Percentiles rank a stretch among this genome's conserved stretches.
Conservation (phyloP, 2,888 invertebrate species). For the Xanthia icteritia region DNA sequence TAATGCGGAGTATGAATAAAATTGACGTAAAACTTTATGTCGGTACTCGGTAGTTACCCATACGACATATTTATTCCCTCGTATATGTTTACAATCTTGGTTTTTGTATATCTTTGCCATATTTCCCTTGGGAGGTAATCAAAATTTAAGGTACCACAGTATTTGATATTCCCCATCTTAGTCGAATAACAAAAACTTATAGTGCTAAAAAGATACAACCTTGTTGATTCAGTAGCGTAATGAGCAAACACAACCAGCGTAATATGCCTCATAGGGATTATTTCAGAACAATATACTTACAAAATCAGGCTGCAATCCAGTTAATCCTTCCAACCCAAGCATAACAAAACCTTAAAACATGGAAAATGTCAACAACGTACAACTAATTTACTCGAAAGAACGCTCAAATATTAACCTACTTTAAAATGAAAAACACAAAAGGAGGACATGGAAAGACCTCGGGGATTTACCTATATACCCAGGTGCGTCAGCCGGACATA, state of each 20-base stretch:
- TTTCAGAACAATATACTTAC: slow-evolving; percentile 33
- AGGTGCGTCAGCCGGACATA: slow-evolving; percentile 65
- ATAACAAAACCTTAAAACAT: slow-evolving; percentile 27
- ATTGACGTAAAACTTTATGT: slow-evolving; percentile 52
- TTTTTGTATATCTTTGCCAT: slow-evolving; percentile 38
- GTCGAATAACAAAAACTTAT: slow-evolving; percentile 10
- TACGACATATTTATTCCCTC: slow-evolving; percentile 28
- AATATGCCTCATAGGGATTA: slow-evolving; percentile 25
- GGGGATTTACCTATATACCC: slow-evolving; percentile 59
- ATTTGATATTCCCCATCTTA: slow-evolving; percentile 6
- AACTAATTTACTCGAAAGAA: slow-evolving; percentile 44
- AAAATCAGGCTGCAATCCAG: slow-evolving; percentile 43
- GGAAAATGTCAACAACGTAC: slow-evolving; percentile 46
- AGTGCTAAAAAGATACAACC: slow-evolving; percentile 12
- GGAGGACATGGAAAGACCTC: slow-evolving; percentile 41
- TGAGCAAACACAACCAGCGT: neutral
- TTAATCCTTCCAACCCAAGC: slow-evolving; percentile 42
- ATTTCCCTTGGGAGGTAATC: slow-evolving; percentile 42
- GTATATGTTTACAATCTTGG: slow-evolving; percentile 46
- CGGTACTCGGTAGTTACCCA: slow-evolving; percentile 15
- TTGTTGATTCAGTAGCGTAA: slow-evolving; percentile 16
- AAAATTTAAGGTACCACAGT: slow-evolving; percentile 10
- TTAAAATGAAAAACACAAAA: slow-evolving; percentile 55
- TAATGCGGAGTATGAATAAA: slow-evolving; percentile 51
- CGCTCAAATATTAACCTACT: slow-evolving; percentile 55